Conservation (phyloP, 2,113 vertebrate genomes). For the Pachypanchax playfairii region DNA sequence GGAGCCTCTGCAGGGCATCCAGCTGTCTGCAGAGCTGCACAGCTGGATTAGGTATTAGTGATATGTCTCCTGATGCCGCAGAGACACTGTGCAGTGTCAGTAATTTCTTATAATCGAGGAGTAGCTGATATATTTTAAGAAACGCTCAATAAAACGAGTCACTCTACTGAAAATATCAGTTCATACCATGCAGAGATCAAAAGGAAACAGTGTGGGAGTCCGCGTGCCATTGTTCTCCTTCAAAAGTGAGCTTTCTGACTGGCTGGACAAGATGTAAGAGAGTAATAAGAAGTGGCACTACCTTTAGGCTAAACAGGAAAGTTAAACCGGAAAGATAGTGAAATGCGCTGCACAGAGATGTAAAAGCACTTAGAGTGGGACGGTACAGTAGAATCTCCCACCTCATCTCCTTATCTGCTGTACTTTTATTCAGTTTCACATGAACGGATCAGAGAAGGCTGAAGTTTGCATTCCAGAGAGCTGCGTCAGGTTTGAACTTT, state of each 20-base stretch:
- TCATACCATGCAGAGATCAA: conserved; percentile 38
- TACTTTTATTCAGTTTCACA: conserved; percentile 62
- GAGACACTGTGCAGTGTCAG: conserved; percentile 15
- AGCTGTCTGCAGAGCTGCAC: conserved; percentile 37
- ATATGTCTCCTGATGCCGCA: conserved; percentile 28
- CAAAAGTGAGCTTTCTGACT: conserved; percentile 18
- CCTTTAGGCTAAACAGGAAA: conserved; percentile 28
- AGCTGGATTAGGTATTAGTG: conserved; percentile 50
- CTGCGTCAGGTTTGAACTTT: conserved; percentile 67
- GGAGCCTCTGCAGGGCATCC: conserved; percentile 27
- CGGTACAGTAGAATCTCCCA: conserved; percentile 8
- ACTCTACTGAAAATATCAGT: conserved; percentile 32
- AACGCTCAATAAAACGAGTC: conserved; percentile 29
- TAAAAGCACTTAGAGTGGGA: conserved; percentile 32
- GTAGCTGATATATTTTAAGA: conserved; percentile 34
- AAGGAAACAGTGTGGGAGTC: conserved; percentile 1
- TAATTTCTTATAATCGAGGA: conserved; percentile 52
- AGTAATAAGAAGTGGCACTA: conserved; percentile 30
- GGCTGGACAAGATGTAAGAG: conserved; percentile 27
- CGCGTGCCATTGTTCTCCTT: conserved; percentile 38
- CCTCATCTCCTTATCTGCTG: conserved; percentile 23
- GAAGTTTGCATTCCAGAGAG: conserved; percentile 70
- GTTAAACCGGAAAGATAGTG: conserved; percentile 7
- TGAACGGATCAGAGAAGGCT: conserved; percentile 50
- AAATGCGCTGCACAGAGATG: conserved; percentile 17